These are phyloP conservation scores for Temnopleurus reevesii DNA, from an alignment of 53 echinoderm and acorn worm genomes.

Conservation along the genomic window DNA sequence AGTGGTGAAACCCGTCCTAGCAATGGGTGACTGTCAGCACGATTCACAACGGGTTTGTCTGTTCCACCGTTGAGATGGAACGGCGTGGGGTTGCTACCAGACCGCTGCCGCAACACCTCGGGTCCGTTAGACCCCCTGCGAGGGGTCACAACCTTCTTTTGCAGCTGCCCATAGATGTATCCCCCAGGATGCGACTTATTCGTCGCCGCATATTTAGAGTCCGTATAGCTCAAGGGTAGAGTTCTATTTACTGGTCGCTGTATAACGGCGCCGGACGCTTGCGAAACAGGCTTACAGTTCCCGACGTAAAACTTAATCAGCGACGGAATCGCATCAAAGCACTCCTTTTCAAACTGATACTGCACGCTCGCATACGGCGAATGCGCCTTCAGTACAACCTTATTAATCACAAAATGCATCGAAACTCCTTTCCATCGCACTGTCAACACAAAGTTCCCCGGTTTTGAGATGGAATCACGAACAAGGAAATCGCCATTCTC, in stretches of 20 bases:
- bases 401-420: slow-evolving; percentile 92
- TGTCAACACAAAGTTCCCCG: slow-evolving; percentile 89
- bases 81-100: slow-evolving; percentile 83
- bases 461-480: slow-evolving; percentile 94
- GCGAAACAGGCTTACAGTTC: slow-evolving; percentile 77
- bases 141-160: slow-evolving; percentile 81
- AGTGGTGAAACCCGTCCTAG: slow-evolving; percentile 62
- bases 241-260: slow-evolving; percentile 86
- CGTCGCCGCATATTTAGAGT: slow-evolving; percentile 84
- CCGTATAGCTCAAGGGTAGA: slow-evolving; percentile 90
- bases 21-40: slow-evolving; percentile 83
- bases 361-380: slow-evolving; percentile 86
- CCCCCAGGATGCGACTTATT: slow-evolving; percentile 67
- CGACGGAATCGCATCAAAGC: slow-evolving; percentile 88
- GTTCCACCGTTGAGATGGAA: slow-evolving; percentile 32
- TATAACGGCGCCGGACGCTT: slow-evolving; percentile 81
- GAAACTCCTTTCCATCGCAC: slow-evolving; percentile 85
- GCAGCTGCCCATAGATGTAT: slow-evolving; percentile 67
- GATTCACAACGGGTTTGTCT: slow-evolving; percentile 54
- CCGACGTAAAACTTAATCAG: slow-evolving; percentile 85
- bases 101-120: slow-evolving; percentile 72
- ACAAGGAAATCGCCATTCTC: slow-evolving; percentile 89
- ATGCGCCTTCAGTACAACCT: slow-evolving; percentile 69
- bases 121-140: slow-evolving; percentile 60
- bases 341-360: slow-evolving; percentile 95